Base-by-base conservation (phyloP, 2,888 invertebrate genomes). In the Drosophila yooni region DNA sequence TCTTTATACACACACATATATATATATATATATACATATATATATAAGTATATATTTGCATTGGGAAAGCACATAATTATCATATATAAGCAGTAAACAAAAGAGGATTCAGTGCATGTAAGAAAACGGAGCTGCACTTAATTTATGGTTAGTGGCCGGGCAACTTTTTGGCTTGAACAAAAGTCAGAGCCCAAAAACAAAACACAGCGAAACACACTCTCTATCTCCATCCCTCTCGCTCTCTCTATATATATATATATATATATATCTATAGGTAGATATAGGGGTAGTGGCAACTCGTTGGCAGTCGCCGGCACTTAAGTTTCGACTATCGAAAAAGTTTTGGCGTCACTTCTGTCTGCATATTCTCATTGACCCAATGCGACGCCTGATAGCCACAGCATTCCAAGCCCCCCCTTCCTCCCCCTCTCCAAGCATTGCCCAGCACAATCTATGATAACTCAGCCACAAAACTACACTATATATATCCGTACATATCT, bases 301-400 rank as follows among this genome's bases (percentile, higher is more conserved):
- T 79, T 82, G 77, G 67, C 65, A 36, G 75, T 71, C 64, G 71
- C 67, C 69, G 81, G 79, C 76, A 82, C 76, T 81, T 81, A 81
- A 79, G 80, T 83, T 83, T 77, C 53, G 70, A 69, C 81, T 81
- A 81, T 81, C 81, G 81, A 68, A 69, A 81, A 81, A 81, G 68
- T 81, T 81, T 81, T 83, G 77, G 81, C 83, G 81, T 74, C 79
- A 70, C 63, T 68, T 65, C 70, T 69, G 80, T 71, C 80, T 79
- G 77, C 79, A 81, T 64, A 60, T 31, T 66, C 82, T 74, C 76
- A 59, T 78, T 78, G 78, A 78, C 81, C 78, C 78, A 72, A 53
- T 68, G 81, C 33, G 73, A 31, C 50, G 67, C 34, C 27, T 15
- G 67, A 76, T 78, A 67, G 65, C 46, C 31, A 29, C 50, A 46